Base-by-base conservation (phyloP, 2,888 invertebrate species). In the Caenorhabditis sp. region DNA sequence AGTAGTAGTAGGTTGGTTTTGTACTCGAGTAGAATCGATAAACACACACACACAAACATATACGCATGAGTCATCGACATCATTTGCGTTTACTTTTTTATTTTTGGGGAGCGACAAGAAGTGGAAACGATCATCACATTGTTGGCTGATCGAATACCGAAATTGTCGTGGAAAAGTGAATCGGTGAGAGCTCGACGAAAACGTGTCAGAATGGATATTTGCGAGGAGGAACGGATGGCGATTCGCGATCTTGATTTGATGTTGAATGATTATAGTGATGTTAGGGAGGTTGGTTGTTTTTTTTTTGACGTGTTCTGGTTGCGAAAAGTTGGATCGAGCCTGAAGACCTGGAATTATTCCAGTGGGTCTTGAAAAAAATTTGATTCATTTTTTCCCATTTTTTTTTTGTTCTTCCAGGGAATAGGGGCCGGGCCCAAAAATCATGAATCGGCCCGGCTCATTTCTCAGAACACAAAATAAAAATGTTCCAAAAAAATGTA, bases 171-270 rank as follows among this genome's bases (percentile, higher is more conserved):
- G 62, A 70, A 66, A 53, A 70, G 60, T 17, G 70, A 70, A 23
- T 70, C 70, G 54, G 66, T 70, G 54, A 65, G 70, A 51, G 62
- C 66, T 49, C 65, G 62, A 36, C 19, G 51, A 51, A 51, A 51
- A 51, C 43, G 43, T 10, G 43, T 43, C 17, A 59, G 53, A 21
- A 66, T 54, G 43, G 70, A 53, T 51, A 43, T 71, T 57, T 70
- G 73, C 23, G 68, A 66, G n/a, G 71, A 67, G 75, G 64, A 69
- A n/a, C 24, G 66, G 19, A 64, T 65, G 59, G 73, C 66, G 51
- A 73, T 73, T 66, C 26, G 62, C 27, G 62, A 73, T 31, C 66
- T 73, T 23, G 73, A 73, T 53, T 55, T 62, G 57, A 65, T 68
- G 24, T 59, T 73, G 21, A n/a, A 58, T 23, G 72, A 68, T 49